phyloP scores from a whole-genome alignment of 2,797 vertebrate genomes.

The Gymnodraco acuticeps region DNA sequence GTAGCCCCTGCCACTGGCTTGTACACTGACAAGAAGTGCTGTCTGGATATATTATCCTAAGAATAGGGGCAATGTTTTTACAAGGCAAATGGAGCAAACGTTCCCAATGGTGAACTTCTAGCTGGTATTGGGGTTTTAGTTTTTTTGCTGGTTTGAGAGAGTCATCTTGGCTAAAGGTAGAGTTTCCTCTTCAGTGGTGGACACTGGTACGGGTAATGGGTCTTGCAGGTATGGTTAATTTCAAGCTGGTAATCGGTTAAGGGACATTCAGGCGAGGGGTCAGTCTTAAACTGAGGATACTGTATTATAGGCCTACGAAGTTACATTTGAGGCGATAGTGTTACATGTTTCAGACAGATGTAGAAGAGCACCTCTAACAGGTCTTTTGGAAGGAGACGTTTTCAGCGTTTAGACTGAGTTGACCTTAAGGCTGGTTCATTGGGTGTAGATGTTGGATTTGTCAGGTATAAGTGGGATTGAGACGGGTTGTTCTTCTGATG shows the following conservation, averaged over 20 bases:
- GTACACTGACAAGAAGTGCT: constrained; percentile 71
- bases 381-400: constrained; percentile 49
- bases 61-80: constrained; percentile 57
- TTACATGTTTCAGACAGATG: constrained; percentile 42
- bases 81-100: constrained; percentile 75
- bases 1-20: constrained; percentile 73
- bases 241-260: constrained; percentile 58
- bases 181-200: constrained; percentile 54
- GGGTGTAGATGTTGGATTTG: constrained; percentile 41
- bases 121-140: constrained; percentile 71
- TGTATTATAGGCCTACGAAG: constrained; percentile 48
- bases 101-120: constrained; percentile 73
- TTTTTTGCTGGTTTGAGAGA: constrained; percentile 76
- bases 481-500: constrained; percentile 65
- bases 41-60: constrained; percentile 63
- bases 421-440: constrained; percentile 74
- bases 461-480: constrained; percentile 49
- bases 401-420: constrained; percentile 54
- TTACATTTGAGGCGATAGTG: constrained; percentile 41
- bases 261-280: constrained; percentile 58
- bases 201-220: constrained; percentile 41
- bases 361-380: constrained; percentile 24
- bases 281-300: constrained; percentile 36
- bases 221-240: constrained; percentile 51
- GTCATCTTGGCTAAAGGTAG: constrained; percentile 59